Evolutionary conservation across 2,797 vertebrate genomes (phyloP).

Genomic region (Sciurus vulgaris): DNA sequence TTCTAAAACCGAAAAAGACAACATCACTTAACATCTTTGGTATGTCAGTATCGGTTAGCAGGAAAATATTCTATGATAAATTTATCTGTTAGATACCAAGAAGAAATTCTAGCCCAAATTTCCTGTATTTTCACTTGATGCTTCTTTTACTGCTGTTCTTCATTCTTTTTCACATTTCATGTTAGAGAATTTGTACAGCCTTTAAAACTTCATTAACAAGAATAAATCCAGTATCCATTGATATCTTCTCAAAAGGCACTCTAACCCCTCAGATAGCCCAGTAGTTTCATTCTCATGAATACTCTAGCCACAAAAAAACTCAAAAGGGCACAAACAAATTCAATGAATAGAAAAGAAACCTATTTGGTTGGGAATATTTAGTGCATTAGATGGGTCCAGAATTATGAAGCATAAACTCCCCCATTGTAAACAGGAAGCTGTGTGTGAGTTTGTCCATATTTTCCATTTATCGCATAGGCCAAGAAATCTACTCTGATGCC

Average conservation of each 20-base stretch:
- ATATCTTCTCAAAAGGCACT: slow-evolving; percentile 70
- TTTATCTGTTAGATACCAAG: slow-evolving; percentile 7
- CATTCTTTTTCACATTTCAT: neutral
- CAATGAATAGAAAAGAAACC: slow-evolving; percentile 90
- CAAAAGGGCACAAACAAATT: slow-evolving; percentile 94
- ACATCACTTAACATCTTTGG: neutral
- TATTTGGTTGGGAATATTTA: slow-evolving; percentile 94
- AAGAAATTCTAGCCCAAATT: slow-evolving; percentile 6
- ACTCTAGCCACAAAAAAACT: slow-evolving; percentile 97
- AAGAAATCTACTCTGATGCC: slow-evolving; percentile 95
- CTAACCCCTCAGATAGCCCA: slow-evolving; percentile 88
- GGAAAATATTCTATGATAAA: slow-evolving; percentile 40
- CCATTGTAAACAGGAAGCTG: slow-evolving; percentile 96
- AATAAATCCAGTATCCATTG: slow-evolving; percentile 79
- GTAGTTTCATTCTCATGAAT: slow-evolving; percentile 96
- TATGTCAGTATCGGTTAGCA: neutral
- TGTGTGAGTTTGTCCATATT: slow-evolving; percentile 94
- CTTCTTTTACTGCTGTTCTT: slow-evolving; percentile 25
- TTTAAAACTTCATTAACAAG: slow-evolving; percentile 82
- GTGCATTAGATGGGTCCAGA: slow-evolving; percentile 93
- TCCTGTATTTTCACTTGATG: neutral
- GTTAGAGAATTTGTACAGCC: slow-evolving; percentile 4
- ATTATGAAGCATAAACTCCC: slow-evolving; percentile 94
- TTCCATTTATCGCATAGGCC: slow-evolving; percentile 95
- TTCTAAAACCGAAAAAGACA: slow-evolving; percentile 49